Evolutionary conservation across 2,113 vertebrate species (phyloP).

Genomic region (Dendropsophus ebraccatus): DNA sequence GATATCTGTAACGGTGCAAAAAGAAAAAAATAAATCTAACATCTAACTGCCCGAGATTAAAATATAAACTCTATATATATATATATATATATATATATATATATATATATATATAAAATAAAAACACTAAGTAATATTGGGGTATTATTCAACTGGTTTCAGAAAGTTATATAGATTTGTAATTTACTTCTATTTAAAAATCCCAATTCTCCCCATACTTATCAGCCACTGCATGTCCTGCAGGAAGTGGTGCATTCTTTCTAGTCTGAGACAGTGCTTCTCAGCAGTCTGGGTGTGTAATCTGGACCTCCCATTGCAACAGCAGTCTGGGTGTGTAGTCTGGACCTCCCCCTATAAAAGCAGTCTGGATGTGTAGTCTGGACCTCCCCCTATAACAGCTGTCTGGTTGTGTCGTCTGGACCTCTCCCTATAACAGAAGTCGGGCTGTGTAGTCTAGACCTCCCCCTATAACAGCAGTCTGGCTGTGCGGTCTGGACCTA

Average conservation of each 20-base stretch:
- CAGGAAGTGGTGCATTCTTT: too few species aligned
- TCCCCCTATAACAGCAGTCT: background rate
- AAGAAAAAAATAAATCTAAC: too few species aligned
- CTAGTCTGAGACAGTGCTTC: too few species aligned
- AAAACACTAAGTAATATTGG: background rate
- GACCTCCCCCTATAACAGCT: background rate
- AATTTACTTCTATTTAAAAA: too few species aligned
- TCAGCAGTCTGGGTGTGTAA: background rate
- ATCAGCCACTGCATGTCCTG: too few species aligned
- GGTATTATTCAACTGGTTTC: too few species aligned
- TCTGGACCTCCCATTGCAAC: background rate
- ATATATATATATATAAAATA: background rate
- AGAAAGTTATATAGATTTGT: too few species aligned
- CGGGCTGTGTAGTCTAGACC: background rate
- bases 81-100: too few species aligned
- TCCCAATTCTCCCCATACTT: too few species aligned
- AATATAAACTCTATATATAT: too few species aligned
- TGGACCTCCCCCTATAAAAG: background rate
- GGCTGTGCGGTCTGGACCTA: background rate
- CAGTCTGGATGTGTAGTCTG: background rate
- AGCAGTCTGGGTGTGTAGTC: background rate
- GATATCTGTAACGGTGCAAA: too few species aligned
- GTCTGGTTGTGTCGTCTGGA: background rate
- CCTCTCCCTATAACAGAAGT: background rate
- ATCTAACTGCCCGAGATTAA: too few species aligned